These are phyloP conservation scores for Oligia strigilis DNA, from an alignment of 2,888 invertebrate species.

Conservation along the genomic window DNA sequence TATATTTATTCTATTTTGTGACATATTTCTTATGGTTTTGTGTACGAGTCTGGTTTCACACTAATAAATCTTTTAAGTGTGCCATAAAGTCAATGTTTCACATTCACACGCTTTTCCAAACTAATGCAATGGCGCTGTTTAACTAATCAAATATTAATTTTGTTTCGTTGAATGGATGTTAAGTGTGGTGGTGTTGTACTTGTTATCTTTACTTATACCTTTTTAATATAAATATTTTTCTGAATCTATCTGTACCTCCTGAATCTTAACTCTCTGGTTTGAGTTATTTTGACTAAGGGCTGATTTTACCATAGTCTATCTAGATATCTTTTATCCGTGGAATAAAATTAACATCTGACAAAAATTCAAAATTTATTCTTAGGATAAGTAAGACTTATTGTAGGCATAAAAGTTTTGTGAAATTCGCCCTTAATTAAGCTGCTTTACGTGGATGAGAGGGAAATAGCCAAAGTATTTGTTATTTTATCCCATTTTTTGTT, in stretches of 20 bases:
- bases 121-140: slow-evolving; percentile 52
- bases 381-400: not conserved
- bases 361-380: not conserved
- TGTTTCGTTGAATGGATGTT: slow-evolving; percentile 41
- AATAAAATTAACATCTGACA: not conserved
- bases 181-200: slow-evolving; percentile 17
- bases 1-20: slow-evolving; percentile 35
- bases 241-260: not conserved
- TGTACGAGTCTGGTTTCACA: slow-evolving; percentile 29
- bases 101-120: slow-evolving; percentile 51
- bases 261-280: not conserved
- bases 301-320: not conserved
- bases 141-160: slow-evolving; percentile 24
- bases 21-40: slow-evolving; percentile 36
- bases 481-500: not conserved
- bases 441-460: not conserved
- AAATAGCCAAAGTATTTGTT: not conserved
- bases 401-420: not conserved
- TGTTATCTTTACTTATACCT: not conserved
- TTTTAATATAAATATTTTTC: slow-evolving; percentile 4
- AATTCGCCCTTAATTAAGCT: not conserved
- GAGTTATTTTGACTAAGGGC: not conserved
- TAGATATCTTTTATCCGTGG: not conserved
- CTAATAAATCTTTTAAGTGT: slow-evolving; percentile 25
- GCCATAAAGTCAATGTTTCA: slow-evolving; percentile 48